Conservation (phyloP, 2,113 vertebrate species). For the Tyto alba region DNA sequence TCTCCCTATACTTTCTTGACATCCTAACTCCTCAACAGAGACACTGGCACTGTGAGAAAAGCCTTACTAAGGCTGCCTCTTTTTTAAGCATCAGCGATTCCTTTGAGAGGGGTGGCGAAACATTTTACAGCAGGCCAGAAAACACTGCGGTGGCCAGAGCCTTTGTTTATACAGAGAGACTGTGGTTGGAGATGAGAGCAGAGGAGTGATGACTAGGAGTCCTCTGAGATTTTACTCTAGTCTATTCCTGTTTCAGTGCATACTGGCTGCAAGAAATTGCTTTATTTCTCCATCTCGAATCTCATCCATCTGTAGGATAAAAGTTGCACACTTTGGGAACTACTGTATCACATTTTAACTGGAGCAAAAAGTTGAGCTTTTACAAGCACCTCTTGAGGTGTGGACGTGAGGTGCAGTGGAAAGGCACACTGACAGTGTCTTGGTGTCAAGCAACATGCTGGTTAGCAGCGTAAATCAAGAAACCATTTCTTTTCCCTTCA, state of each 20-base stretch:
- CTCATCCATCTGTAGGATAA: not conserved
- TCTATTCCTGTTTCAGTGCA: not conserved
- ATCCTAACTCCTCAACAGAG: not conserved
- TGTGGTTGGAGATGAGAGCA: not conserved
- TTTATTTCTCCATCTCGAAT: not conserved
- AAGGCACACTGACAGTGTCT: not conserved
- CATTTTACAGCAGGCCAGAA: constrained; percentile 5
- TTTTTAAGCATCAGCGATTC: not conserved
- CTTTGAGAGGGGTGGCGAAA: not conserved
- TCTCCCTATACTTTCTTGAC: not conserved
- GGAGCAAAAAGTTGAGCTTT: not conserved
- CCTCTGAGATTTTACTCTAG: not conserved
- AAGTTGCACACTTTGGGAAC: not conserved
- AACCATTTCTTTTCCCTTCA: not conserved
- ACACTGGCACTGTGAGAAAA: constrained; percentile 14
- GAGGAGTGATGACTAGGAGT: not conserved
- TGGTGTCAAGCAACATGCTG: not conserved
- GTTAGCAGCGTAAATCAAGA: not conserved
- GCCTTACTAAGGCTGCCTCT: not conserved
- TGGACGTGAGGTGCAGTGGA: not conserved
- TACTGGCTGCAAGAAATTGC: not conserved
- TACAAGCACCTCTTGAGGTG: not conserved
- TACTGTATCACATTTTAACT: not conserved
- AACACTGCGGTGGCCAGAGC: not conserved
- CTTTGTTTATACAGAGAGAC: constrained; percentile 13